Percentiles rank a stretch among this genome's conserved stretches.
Evolutionary conservation across 1,140 invertebrate genomes (phyloP).

Genomic region (Cydia strobilella): DNA sequence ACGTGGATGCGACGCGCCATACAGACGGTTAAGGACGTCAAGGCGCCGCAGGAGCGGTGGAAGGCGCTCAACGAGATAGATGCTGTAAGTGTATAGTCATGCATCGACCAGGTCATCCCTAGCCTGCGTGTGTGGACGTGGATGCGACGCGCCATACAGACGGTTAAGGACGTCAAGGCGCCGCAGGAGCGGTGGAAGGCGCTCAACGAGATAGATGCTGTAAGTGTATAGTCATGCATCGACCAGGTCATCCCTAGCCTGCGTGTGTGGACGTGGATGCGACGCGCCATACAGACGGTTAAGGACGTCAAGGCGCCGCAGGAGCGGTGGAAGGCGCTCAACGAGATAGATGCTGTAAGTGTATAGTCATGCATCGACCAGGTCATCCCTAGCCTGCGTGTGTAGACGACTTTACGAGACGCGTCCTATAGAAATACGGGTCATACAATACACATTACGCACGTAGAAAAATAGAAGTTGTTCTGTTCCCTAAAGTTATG

Average conservation of each 20-base stretch:
- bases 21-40: slow-evolving; percentile 95
- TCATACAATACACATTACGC: no score
- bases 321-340: slow-evolving; percentile 96
- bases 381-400: no score
- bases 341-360: slow-evolving; percentile 98
- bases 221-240: slow-evolving; percentile 72
- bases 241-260: slow-evolving; percentile 83
- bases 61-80: slow-evolving; percentile 98
- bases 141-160: slow-evolving; percentile 97
- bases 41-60: slow-evolving; percentile 97
- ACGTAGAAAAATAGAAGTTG: no score
- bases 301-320: slow-evolving; percentile 92
- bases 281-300: slow-evolving; percentile 94
- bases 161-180: slow-evolving; percentile 92
- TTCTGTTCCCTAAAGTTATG: no score
- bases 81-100: slow-evolving; percentile 85
- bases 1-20: slow-evolving; percentile 98
- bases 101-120: slow-evolving; percentile 54
- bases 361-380: background rate
- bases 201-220: slow-evolving; percentile 98
- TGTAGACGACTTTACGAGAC: no score
- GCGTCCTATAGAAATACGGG: no score
- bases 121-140: slow-evolving; percentile 98
- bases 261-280: slow-evolving; percentile 98
- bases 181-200: slow-evolving; percentile 98